Percentiles rank a stretch among this genome's conserved stretches.
Evolutionary conservation across 2,888 invertebrate species (phyloP).

Genomic region (Pachymerium ferrugineum): DNA sequence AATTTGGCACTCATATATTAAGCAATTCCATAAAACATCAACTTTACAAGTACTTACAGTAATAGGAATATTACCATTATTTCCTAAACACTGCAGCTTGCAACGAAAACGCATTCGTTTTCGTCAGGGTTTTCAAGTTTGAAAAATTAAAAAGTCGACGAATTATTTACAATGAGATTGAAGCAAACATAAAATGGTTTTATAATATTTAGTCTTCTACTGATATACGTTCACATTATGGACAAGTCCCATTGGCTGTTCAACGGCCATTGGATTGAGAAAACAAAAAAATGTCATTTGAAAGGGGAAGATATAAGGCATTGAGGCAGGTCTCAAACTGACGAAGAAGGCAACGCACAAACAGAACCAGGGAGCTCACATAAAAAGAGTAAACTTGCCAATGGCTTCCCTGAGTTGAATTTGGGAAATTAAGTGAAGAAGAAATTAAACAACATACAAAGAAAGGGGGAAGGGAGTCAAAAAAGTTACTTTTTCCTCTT

Average conservation of each 20-base stretch:
- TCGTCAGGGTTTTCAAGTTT: not conserved
- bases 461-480: not conserved
- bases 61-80: not conserved
- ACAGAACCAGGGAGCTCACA: not conserved
- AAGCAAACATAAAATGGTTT: constrained; percentile 5
- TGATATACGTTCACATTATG: no score
- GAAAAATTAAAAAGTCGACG: not conserved
- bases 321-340: constrained; percentile 28
- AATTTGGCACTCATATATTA: constrained; percentile 32
- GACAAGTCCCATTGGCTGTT: constrained; percentile 1
- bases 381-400: not conserved
- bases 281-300: not conserved
- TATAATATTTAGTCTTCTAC: not conserved
- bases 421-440: no score
- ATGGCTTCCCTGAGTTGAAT: not conserved
- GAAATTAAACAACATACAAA: no score
- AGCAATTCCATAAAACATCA: constrained; percentile 29
- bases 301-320: constrained; percentile 32
- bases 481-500: not conserved
- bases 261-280: not conserved
- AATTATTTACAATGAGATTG: not conserved
- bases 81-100: not conserved
- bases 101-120: not conserved
- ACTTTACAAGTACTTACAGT: constrained; percentile 28
- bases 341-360: constrained; percentile 14